phyloP scores from a whole-genome alignment of 2,113 vertebrate genomes.

The Aplodontia rufa region DNA sequence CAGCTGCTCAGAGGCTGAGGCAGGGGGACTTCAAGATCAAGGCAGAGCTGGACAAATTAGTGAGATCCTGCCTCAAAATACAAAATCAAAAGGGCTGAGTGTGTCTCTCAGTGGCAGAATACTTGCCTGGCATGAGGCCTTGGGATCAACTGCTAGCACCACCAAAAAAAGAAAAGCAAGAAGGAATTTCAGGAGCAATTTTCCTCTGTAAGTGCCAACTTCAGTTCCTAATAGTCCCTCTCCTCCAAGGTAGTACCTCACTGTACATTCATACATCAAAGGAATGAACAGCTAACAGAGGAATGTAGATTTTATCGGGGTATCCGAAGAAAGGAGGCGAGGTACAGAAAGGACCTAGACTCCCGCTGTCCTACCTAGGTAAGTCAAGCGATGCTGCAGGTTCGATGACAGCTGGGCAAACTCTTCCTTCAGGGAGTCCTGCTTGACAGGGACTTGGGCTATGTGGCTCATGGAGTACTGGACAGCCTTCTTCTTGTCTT shows the following conservation, averaged over 20 bases:
- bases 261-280: neutral
- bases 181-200: neutral
- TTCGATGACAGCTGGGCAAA: conserved; percentile 21
- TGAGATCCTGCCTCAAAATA: too few species aligned
- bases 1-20: too few species aligned
- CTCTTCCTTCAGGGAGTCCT: conserved; percentile 60
- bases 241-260: neutral
- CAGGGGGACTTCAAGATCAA: too few species aligned
- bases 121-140: too few species aligned
- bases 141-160: neutral
- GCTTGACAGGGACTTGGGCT: neutral
- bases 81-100: too few species aligned
- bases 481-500: conserved; percentile 68
- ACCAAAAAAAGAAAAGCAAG: neutral
- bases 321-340: neutral
- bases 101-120: neutral
- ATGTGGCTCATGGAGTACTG: conserved; percentile 51
- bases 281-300: neutral
- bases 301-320: neutral
- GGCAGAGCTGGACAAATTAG: too few species aligned
- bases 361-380: conserved; percentile 54
- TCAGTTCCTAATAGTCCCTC: neutral
- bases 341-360: neutral
- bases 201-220: neutral
- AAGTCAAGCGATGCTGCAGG: conserved; percentile 33